Base-by-base conservation (phyloP, 2,888 invertebrate species). In the Agriopis aurantiaria region DNA sequence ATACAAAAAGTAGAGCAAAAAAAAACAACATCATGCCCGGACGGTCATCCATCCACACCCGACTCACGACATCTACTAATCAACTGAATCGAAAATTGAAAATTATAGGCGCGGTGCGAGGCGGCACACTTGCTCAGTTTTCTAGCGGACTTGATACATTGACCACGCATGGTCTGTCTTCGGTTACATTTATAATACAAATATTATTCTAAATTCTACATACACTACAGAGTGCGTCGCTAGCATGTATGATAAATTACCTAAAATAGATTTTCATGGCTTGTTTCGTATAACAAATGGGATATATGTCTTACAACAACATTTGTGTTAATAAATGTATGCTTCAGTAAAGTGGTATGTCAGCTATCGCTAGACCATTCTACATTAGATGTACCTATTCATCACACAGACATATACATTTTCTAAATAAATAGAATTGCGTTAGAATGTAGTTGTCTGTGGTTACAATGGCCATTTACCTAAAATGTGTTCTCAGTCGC, bases 371-470 rank as follows among this genome's bases (percentile, higher is more conserved):
- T 61, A 61, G 61, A 52, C 0, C 14, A 12, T 40, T 40, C 49
- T 23, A 40, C 60, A 49, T 40, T 12, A 49, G 7, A 61, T 8
- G 43, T 9, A 56, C 4, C 14, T 49, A 61, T 61, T 52, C 43
- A 52, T 52, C 51, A 51, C 43, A n/a, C n/a, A 52, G 52, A 61
- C 41, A 61, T 41, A 61, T 61, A 14, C 41, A 61, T 61, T 61
- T 51, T 41, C 41, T 23, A 61, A 51, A 11, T 61, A 61, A 52
- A 61, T 52, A 33, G 46, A 58, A n/a, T 33, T 46, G 14, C 41
- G 51, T 43, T 41, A 40, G 11, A 52, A 52, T 17, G 10, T 60
- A 60, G 60, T 61, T 56, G 48, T 14, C 56, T 14, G 41, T 57
- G 23, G 56, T 17, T 56, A 33, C 56, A 52, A 49, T 51, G 41